Conservation (phyloP, 2,888 invertebrate species). For the Pseudanteris insignis region DNA sequence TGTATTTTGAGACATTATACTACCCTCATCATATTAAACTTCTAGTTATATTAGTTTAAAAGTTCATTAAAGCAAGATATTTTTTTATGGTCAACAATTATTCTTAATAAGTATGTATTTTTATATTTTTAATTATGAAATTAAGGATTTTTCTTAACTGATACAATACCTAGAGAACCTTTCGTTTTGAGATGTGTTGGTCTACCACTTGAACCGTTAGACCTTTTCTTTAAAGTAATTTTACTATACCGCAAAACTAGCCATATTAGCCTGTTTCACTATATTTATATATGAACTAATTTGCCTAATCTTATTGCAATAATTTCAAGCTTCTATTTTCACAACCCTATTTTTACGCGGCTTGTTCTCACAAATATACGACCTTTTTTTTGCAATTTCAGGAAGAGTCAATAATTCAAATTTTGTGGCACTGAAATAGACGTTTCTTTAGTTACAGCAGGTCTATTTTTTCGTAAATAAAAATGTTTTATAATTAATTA, state of each 20-base stretch:
- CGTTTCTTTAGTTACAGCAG: too few relatives aligned
- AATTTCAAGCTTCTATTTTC: conserved; percentile 28
- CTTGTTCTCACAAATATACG: conserved; percentile 24
- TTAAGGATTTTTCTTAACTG: too few relatives aligned
- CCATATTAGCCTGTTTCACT: conserved; percentile 20
- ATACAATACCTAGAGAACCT: too few relatives aligned
- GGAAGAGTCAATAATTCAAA: conserved; percentile 19
- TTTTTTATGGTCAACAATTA: too few relatives aligned
- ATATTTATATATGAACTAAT: conserved; percentile 23
- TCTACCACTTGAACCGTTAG: conserved; percentile 17
- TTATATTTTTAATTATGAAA: too few relatives aligned
- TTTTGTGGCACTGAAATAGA: conserved; percentile 10
- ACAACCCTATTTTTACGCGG: conserved; percentile 20
- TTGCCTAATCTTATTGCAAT: conserved; percentile 18
- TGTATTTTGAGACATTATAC: too few relatives aligned
- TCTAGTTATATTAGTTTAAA: too few relatives aligned
- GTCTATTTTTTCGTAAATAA: too few relatives aligned
- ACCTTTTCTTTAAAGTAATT: conserved; percentile 27
- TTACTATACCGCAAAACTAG: conserved; percentile 21
- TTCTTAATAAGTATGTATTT: too few relatives aligned
- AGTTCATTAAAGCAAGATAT: too few relatives aligned
- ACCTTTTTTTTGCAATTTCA: conserved; percentile 7
- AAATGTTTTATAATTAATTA: too few relatives aligned
- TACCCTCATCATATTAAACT: too few relatives aligned
- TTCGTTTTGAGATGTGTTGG: background rate